Evolutionary conservation across 2,888 invertebrate genomes (phyloP), one percentile per base, ranked within the genome.

Genomic region (Zele albiditarsus): DNA sequence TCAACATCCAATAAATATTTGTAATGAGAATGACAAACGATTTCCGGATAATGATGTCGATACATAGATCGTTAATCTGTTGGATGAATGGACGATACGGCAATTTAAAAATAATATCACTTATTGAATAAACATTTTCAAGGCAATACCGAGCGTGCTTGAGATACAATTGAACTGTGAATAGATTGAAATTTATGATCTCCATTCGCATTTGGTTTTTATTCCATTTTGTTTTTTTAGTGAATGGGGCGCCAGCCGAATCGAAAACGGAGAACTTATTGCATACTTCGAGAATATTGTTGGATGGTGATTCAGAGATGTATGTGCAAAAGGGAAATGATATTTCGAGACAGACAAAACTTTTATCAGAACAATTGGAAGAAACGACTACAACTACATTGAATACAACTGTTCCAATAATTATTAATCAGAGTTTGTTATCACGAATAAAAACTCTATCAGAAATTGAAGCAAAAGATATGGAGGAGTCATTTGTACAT

Each of bases 91-190:
- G 2, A 16, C n/a, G 27, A 58, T 27, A 27, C 25, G 12, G 2
- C 16, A 20, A 2, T 20, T 63, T 33, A 46, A 53, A 49, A 76
- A 73, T 76, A 42, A 70, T 65, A 38, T 68, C 20, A 65, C 20
- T 73, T 38, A 75, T 75, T 31, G 53, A 71, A 33, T 73, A 75
- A 66, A 57, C 75, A 71, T 66, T 25, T 66, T 62, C 33, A 25
- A 14, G 46, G 58, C 3, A 8, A 42, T 49, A 62, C 66, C 4
- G 73, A 42, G n/a, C 77, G 77, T 78, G 75, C 69, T 72, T 70
- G 66, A 73, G 76, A 77, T 78, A 75, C 65, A 71, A 78, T 78
- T 65, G 68, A 77, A 73, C 62, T 57, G 75, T 67, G 63, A 74
- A 74, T 73, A 53, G 53, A 70, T 69, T 33, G 53, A 71, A 79